Percentiles rank a stretch among this genome's conserved stretches.
phyloP scores from a whole-genome alignment of 2,113 vertebrate genomes.

The Psilopogon haemacephalus region DNA sequence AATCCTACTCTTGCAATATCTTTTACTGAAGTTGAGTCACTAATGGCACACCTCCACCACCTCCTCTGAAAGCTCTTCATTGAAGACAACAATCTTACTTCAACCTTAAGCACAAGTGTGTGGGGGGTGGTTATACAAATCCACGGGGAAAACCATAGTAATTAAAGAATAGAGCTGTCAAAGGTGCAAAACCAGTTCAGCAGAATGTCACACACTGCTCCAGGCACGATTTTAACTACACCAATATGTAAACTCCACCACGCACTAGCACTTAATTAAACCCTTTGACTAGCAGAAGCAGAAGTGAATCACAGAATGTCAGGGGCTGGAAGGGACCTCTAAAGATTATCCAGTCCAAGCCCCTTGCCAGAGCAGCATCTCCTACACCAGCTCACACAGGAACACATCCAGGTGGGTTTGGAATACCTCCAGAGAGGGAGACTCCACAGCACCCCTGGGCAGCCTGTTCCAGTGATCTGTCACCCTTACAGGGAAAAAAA shows the following conservation, averaged over 20 bases:
- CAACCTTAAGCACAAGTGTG: neutral
- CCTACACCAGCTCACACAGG: too few relatives aligned
- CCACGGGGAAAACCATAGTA: neutral
- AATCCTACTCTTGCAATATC: neutral
- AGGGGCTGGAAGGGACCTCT: too few relatives aligned
- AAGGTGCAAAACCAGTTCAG: neutral
- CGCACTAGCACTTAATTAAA: neutral
- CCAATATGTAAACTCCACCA: neutral
- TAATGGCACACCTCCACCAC: neutral
- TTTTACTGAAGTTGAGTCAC: neutral
- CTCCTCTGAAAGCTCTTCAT: neutral
- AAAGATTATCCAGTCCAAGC: too few relatives aligned
- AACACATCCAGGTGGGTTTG: too few relatives aligned
- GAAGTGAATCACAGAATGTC: neutral
- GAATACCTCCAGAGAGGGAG: too few relatives aligned
- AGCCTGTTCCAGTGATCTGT: too few relatives aligned
- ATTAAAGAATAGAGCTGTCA: neutral
- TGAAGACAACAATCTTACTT: neutral
- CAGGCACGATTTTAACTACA: neutral
- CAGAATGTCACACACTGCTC: neutral
- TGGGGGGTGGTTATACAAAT: neutral
- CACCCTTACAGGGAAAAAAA: too few relatives aligned
- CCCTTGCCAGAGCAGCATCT: too few relatives aligned
- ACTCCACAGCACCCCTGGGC: too few relatives aligned
- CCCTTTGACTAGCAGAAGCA: neutral